Conservation (phyloP, 2,113 vertebrate species). For the Onychorhynchus coronatus region DNA sequence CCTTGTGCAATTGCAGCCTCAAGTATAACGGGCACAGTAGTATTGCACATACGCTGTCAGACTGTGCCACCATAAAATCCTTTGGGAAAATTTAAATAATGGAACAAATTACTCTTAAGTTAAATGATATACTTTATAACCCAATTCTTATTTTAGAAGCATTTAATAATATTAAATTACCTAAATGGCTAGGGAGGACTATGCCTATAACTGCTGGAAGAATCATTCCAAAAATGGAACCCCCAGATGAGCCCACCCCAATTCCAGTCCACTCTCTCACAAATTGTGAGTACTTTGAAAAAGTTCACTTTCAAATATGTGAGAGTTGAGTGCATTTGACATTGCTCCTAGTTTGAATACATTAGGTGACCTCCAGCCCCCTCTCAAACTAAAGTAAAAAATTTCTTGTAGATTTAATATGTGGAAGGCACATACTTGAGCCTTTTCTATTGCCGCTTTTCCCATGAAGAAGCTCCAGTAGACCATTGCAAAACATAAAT, state of each 20-base stretch:
- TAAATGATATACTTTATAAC: slow-evolving; percentile 66
- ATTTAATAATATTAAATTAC: slow-evolving; percentile 74
- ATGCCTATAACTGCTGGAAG: slow-evolving; percentile 65
- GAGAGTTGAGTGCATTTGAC: neutral
- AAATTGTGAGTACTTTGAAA: neutral
- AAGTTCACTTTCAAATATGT: neutral
- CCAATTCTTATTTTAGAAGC: slow-evolving; percentile 77
- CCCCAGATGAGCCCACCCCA: slow-evolving; percentile 52
- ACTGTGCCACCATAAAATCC: slow-evolving; percentile 5
- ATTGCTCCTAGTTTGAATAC: neutral
- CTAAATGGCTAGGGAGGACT: slow-evolving; percentile 67
- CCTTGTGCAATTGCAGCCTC: neutral
- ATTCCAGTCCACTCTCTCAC: slow-evolving; percentile 27
- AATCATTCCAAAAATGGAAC: slow-evolving; percentile 71
- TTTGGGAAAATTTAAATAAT: slow-evolving; percentile 54
- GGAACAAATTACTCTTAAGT: slow-evolving; percentile 62
- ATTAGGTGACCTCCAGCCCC: neutral
- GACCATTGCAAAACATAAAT: neutral
- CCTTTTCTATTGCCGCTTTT: neutral
- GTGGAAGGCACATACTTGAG: neutral
- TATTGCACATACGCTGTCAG: neutral
- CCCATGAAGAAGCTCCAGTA: neutral
- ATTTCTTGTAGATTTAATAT: neutral
- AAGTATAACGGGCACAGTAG: neutral
- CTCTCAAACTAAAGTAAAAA: neutral